Conservation (phyloP, 2,797 vertebrate genomes). For the Spheniscus humboldti region DNA sequence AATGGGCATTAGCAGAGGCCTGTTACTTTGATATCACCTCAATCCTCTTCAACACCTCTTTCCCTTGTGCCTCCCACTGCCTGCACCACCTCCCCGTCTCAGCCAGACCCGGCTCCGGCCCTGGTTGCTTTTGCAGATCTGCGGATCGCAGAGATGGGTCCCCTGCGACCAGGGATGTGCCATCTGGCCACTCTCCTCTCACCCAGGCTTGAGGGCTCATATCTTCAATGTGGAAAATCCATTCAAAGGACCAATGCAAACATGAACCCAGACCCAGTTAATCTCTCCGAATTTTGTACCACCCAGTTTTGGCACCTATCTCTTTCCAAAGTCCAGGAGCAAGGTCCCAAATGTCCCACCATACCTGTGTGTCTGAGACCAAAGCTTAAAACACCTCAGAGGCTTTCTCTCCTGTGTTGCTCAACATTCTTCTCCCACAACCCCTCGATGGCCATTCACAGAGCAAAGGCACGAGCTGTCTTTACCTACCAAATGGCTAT, state of each 20-base stretch:
- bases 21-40: not conserved
- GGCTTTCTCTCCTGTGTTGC: not conserved
- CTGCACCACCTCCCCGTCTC: not conserved
- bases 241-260: not conserved
- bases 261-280: not conserved
- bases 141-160: accelerated
- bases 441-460: accelerated
- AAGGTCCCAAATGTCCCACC: not conserved
- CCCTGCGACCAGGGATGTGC: too few species aligned
- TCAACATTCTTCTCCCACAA: not conserved
- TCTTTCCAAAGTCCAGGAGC: not conserved
- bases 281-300: not conserved
- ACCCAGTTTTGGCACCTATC: not conserved
- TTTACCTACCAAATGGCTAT: not conserved
- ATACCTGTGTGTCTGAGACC: not conserved
- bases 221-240: not conserved
- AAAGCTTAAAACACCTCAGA: not conserved
- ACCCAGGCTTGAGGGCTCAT: accelerated
- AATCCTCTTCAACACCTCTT: not conserved
- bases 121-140: not conserved
- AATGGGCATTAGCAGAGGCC: not conserved
- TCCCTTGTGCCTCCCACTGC: not conserved
- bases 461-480: not conserved
- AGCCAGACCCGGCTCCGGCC: not conserved
- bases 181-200: not conserved